phyloP scores from a whole-genome alignment of 2,888 invertebrate species.

The Steromphala cineraria region DNA sequence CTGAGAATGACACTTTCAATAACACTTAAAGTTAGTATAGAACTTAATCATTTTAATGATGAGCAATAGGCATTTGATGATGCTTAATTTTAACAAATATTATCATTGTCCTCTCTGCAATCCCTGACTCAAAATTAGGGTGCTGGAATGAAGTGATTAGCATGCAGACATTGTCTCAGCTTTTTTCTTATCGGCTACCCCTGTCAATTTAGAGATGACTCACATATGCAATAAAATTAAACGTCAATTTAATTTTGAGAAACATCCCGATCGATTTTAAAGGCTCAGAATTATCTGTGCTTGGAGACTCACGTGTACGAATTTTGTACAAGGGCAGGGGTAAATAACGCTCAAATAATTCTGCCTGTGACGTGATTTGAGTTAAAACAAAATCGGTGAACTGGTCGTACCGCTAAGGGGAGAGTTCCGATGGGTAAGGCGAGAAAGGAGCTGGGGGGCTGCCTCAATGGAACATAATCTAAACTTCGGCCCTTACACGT shows the following conservation, averaged over 20 bases:
- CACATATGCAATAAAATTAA: conserved; percentile 21
- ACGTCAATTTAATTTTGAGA: conserved; percentile 17
- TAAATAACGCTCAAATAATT: neutral
- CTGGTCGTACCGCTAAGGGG: neutral
- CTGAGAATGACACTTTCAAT: no score
- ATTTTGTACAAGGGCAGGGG: neutral
- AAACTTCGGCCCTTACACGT: neutral
- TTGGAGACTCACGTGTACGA: neutral
- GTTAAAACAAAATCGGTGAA: conserved; percentile 6
- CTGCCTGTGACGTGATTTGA: neutral
- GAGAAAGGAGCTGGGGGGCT: neutral
- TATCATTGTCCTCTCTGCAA: no score
- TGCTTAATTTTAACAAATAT: no score
- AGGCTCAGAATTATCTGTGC: neutral
- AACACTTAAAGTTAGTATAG: no score
- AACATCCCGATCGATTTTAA: conserved; percentile 8
- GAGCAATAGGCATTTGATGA: no score
- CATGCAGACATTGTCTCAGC: neutral
- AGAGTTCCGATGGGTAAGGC: neutral
- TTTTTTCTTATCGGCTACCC: neutral
- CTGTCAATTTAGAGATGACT: conserved; percentile 10
- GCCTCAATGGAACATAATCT: neutral
- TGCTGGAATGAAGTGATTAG: conserved; percentile 9
- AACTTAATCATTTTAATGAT: no score
- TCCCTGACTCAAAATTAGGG: neutral